Evolutionary conservation across 2,113 vertebrate species (phyloP).

Genomic region (Percina caprodes): DNA sequence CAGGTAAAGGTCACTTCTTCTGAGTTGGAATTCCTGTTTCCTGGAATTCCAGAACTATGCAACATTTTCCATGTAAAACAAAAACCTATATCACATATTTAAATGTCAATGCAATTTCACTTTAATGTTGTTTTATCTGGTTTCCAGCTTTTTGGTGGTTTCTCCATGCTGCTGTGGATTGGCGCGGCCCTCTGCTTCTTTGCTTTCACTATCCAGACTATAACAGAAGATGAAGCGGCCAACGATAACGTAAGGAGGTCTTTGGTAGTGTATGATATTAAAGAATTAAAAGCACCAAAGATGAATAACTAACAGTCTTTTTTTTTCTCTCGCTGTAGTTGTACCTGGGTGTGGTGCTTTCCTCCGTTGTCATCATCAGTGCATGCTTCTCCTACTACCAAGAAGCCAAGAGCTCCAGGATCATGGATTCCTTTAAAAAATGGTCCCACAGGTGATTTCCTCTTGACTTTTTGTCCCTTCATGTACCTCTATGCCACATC

Average conservation of each 20-base stretch:
- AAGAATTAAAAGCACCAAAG: neutral
- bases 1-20: conserved; percentile 69
- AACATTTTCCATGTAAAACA: neutral
- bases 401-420: conserved; percentile 98
- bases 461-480: neutral
- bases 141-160: conserved; percentile 92
- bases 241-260: conserved; percentile 91
- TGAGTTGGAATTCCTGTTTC: no score
- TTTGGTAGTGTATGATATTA: neutral
- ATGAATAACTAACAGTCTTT: neutral
- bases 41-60: neutral
- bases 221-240: conserved; percentile 85
- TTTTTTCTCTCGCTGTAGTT: conserved; percentile 79
- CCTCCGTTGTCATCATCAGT: conserved; percentile 96
- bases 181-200: conserved; percentile 96
- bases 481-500: no score
- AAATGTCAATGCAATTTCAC: conserved; percentile 12
- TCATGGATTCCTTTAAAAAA: conserved; percentile 99
- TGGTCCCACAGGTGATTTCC: conserved; percentile 93
- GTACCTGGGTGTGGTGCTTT: conserved; percentile 93
- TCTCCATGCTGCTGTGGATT: conserved; percentile 96
- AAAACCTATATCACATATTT: conserved; percentile 5
- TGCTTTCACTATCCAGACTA: conserved; percentile 89
- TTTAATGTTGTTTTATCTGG: neutral
- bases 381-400: conserved; percentile 98